These are phyloP conservation scores for Drosophila rhopaloa DNA, from an alignment of 1,140 invertebrate species.

Conservation along the genomic window DNA sequence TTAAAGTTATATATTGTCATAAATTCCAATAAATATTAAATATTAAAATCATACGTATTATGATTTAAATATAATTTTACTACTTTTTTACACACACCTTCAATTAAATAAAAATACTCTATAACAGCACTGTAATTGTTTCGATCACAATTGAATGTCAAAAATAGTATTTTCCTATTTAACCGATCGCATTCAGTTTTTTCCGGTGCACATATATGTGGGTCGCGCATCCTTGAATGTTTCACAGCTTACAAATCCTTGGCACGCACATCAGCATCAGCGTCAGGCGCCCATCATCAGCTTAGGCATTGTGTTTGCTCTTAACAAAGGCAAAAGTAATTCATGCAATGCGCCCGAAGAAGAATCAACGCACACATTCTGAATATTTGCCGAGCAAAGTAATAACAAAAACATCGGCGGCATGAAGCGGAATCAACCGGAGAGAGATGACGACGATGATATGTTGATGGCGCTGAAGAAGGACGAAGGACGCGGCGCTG, in stretches of 20 bases:
- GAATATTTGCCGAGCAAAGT: slow-evolving; percentile 61
- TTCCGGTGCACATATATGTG: slow-evolving; percentile 35
- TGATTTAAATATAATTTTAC: no score
- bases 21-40: no score
- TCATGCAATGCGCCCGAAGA: slow-evolving; percentile 68
- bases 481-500: slow-evolving; percentile 29
- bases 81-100: no score
- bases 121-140: no score
- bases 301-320: slow-evolving; percentile 69
- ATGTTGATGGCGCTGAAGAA: slow-evolving; percentile 18
- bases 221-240: slow-evolving; percentile 61
- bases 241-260: slow-evolving; percentile 61
- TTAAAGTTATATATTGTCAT: no score
- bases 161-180: no score
- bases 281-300: slow-evolving; percentile 27
- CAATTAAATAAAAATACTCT: no score
- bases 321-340: slow-evolving; percentile 74
- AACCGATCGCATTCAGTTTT: not conserved
- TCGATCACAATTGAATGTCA: no score
- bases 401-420: slow-evolving; percentile 40
- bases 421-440: slow-evolving; percentile 9
- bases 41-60: no score
- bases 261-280: slow-evolving; percentile 54
- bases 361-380: slow-evolving; percentile 66
- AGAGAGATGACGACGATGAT: slow-evolving; percentile 27